These are phyloP conservation scores for Colistium nudipinnis DNA, from an alignment of 2,113 vertebrate genomes.

Conservation along the genomic window DNA sequence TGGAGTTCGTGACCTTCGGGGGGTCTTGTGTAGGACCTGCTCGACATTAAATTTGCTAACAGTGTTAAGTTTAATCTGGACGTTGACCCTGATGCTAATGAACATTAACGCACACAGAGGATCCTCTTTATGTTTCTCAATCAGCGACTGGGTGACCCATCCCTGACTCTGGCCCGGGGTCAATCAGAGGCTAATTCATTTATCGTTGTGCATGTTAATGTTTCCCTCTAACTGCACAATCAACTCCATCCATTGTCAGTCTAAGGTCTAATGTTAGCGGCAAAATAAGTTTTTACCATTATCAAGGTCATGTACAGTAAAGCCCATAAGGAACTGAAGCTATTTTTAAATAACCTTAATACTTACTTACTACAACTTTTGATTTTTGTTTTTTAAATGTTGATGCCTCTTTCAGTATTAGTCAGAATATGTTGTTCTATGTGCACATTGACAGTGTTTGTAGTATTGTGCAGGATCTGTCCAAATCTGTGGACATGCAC, in stretches of 20 bases:
- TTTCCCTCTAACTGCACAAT: constrained; percentile 48
- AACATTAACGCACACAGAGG: constrained; percentile 40
- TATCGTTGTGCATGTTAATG: constrained; percentile 47
- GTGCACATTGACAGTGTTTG: too few species aligned
- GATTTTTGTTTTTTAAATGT: not conserved
- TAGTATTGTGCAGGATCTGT: too few species aligned
- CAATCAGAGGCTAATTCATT: constrained; percentile 63
- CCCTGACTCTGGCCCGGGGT: constrained; percentile 54
- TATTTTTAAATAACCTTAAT: too few species aligned
- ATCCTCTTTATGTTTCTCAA: constrained; percentile 36
- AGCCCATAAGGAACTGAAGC: too few species aligned
- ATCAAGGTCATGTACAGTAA: not conserved
- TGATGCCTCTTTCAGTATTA: too few species aligned
- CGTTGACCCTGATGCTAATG: constrained; percentile 35
- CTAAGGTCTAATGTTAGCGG: constrained; percentile 40
- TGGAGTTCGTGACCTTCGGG: constrained; percentile 19
- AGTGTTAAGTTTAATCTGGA: constrained; percentile 41
- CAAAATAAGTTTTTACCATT: constrained; percentile 4
- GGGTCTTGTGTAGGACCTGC: constrained; percentile 8
- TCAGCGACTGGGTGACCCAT: constrained; percentile 49
- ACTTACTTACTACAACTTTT: too few species aligned
- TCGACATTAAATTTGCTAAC: constrained; percentile 40
- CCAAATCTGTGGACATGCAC: too few species aligned
- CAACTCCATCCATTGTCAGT: constrained; percentile 59
- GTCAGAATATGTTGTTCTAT: too few species aligned